phyloP scores from a whole-genome alignment of 2,113 vertebrate genomes.

The Heteronetta atricapilla region DNA sequence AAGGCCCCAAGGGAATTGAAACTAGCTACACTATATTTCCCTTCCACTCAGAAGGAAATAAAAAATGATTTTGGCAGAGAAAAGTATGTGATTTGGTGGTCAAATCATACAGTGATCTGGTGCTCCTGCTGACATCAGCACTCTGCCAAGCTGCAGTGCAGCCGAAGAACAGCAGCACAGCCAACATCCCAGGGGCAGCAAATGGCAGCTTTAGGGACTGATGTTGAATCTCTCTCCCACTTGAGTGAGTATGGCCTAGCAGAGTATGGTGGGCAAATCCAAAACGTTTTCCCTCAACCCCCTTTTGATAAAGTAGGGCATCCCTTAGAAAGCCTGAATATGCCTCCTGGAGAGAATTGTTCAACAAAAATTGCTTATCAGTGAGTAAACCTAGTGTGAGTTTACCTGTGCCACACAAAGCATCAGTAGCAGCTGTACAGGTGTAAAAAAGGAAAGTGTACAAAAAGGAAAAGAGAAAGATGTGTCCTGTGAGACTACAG shows the following conservation, averaged over 20 bases:
- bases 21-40: neutral
- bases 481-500: neutral
- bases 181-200: neutral
- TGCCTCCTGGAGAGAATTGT: neutral
- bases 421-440: neutral
- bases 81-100: neutral
- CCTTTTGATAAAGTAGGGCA: neutral
- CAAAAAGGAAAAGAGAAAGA: neutral
- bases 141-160: neutral
- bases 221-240: neutral
- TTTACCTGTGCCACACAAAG: neutral
- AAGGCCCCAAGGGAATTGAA: neutral
- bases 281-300: fast-evolving
- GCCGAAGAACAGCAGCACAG: neutral
- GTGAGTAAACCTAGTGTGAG: neutral
- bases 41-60: neutral
- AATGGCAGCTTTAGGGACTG: neutral
- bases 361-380: neutral
- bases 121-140: neutral
- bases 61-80: neutral
- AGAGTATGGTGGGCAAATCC: neutral
- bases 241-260: neutral
- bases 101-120: neutral
- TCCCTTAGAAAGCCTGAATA: neutral
- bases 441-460: no score